A percentile compares a stretch with the other conserved stretches of the same genome.
Conservation (phyloP, 64 coral and sea anemone species). For the Stichodactyla mertensii region DNA sequence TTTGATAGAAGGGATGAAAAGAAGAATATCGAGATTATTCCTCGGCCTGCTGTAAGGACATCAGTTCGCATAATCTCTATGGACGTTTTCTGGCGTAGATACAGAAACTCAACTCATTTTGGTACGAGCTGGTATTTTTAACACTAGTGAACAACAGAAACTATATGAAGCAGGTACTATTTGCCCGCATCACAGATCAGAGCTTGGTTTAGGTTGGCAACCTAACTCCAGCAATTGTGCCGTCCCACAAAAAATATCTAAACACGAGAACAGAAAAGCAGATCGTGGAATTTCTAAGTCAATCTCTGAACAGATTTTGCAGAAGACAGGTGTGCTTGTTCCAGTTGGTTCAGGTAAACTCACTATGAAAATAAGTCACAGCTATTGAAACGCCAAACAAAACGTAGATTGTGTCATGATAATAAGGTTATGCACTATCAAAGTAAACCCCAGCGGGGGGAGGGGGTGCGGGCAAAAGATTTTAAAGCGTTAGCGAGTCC, state of each 20-base stretch:
- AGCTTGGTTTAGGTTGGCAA: constrained; percentile 27
- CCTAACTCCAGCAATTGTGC: constrained; percentile 1
- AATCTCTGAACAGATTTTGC: not conserved
- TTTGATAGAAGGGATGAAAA: constrained; percentile 9
- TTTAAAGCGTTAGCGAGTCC: too few relatives aligned
- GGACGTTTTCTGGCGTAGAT: constrained; percentile 13
- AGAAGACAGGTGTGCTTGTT: not conserved
- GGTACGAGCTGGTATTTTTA: not conserved
- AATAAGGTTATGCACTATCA: too few relatives aligned
- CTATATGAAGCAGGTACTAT: not conserved
- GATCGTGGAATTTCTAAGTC: constrained; percentile 7
- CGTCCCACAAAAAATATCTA: constrained; percentile 10
- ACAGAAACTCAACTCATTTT: constrained; percentile 23
- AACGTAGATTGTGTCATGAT: too few relatives aligned
- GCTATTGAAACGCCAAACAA: too few relatives aligned
- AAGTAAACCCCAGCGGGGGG: too few relatives aligned
- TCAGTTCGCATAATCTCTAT: constrained; percentile 22
- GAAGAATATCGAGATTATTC: not conserved
- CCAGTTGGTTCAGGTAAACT: constrained; percentile 3
- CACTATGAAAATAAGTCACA: not conserved
- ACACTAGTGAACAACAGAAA: not conserved
- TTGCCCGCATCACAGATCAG: not conserved
- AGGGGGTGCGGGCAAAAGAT: too few relatives aligned
- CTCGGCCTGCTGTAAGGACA: not conserved
- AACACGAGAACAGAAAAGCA: not conserved